Base-by-base conservation (phyloP, 2,797 vertebrate species). In the Otolemur crassicaudatus region DNA sequence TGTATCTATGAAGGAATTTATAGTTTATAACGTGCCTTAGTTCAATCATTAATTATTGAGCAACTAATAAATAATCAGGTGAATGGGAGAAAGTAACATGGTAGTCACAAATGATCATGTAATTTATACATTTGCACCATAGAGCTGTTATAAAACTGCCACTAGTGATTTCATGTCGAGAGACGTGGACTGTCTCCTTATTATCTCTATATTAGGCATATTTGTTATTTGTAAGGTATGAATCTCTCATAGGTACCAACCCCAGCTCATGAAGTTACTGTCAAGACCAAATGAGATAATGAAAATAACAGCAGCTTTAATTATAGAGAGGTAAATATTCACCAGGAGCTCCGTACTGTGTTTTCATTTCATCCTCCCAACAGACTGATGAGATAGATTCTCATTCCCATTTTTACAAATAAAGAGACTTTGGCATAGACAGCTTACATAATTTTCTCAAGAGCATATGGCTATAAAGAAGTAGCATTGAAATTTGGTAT, bases 311-410 rank as follows among this genome's bases (percentile, higher is more conserved):
- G 11, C 58, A 83, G 29, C 61, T 88, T 72, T 89, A 92, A 77
- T 58, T 91, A 56, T 8, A 67, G 17, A 95, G 61, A 94, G 10
- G 69, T 60, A 91, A 88, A 85, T 86, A 83, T 60, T 94, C 29
- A 90, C 70, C 72, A 93, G 67, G 46, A 93, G 82, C 27, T 84
- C 6, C 40, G 40, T 27, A 88, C 1, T 81, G 37, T 53, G 13
- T 90, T 95, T 81, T 75, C 46, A 60, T 75, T 91, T 92, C 94
- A 82, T 61, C 13, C 82, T 70, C 49, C 83, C 60, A 91, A 85
- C 29, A 61, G 58, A 65, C 46, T 34, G 91, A 29, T 43, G 25
- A 75, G n/a, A 23, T 16, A 88, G 37, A 83, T 95, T 80, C 88
- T 80, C 72, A 92, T 37, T 86, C 29, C 14, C 7, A 87, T 49